Percentiles rank a stretch among this genome's conserved stretches.
Evolutionary conservation across 2,797 vertebrate species (phyloP).

Genomic region (Smutsia temminckii): DNA sequence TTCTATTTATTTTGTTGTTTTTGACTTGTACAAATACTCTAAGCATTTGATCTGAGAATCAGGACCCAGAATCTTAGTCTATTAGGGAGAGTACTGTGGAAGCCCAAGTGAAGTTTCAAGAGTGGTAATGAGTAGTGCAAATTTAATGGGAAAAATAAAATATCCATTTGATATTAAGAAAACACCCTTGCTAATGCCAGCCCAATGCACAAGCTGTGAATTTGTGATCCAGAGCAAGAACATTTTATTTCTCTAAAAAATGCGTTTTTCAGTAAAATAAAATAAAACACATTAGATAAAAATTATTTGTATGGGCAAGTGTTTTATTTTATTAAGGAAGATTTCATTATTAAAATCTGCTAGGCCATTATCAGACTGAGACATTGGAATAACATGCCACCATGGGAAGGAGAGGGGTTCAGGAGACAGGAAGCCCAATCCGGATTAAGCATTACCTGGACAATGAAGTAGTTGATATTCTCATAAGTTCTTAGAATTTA

Average conservation of each 20-base stretch:
- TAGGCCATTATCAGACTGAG: neutral
- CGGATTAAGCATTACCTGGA: neutral
- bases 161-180: neutral
- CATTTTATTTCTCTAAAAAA: neutral
- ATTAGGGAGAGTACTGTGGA: neutral
- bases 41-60: neutral
- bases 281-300: neutral
- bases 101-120: neutral
- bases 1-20: neutral
- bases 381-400: neutral
- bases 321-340: neutral
- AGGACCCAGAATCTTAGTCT: neutral
- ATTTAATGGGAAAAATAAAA: neutral
- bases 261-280: neutral
- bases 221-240: neutral
- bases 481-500: neutral
- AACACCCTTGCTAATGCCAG: neutral
- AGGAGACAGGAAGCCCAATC: neutral
- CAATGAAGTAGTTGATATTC: neutral
- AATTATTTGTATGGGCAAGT: neutral
- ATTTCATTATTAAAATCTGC: neutral
- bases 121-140: neutral
- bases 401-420: fast-evolving
- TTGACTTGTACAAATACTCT: neutral
- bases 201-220: neutral